Conservation (phyloP, 1,140 invertebrate species). For the Procambarus clarkii region DNA sequence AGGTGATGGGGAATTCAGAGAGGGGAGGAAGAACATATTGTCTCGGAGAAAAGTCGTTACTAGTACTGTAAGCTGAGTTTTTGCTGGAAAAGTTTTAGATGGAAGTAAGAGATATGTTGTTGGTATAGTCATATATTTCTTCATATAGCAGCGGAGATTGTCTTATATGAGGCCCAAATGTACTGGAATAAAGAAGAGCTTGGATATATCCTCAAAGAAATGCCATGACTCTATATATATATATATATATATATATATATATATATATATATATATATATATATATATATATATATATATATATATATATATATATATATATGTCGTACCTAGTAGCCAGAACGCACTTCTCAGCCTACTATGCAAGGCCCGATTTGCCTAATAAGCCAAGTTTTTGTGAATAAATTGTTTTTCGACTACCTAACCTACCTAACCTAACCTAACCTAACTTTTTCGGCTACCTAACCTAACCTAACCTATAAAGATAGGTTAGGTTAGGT, state of each 20-base stretch:
- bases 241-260: background rate
- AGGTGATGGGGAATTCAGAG: background rate
- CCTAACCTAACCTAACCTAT: too few relatives aligned
- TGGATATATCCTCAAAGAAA: too few relatives aligned
- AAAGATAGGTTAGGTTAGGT: too few relatives aligned
- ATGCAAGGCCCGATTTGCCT: too few relatives aligned
- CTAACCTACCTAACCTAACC: too few relatives aligned
- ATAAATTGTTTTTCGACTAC: too few relatives aligned
- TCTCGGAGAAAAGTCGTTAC: background rate
- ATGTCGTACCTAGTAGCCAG: too few relatives aligned
- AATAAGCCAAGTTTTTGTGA: too few relatives aligned
- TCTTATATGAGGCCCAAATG: background rate
- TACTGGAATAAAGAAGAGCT: too few relatives aligned
- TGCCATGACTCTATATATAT: background rate
- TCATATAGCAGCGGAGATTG: background rate
- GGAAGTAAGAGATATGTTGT: background rate
- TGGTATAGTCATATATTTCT: background rate
- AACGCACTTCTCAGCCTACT: too few relatives aligned
- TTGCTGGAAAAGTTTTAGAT: background rate
- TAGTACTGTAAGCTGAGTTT: background rate
- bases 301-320: conserved; percentile 4
- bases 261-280: background rate
- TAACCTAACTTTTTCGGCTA: too few relatives aligned
- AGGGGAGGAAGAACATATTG: background rate
- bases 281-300: background rate